Conservation (phyloP, 1,140 invertebrate genomes). For the Penaeus indicus region DNA sequence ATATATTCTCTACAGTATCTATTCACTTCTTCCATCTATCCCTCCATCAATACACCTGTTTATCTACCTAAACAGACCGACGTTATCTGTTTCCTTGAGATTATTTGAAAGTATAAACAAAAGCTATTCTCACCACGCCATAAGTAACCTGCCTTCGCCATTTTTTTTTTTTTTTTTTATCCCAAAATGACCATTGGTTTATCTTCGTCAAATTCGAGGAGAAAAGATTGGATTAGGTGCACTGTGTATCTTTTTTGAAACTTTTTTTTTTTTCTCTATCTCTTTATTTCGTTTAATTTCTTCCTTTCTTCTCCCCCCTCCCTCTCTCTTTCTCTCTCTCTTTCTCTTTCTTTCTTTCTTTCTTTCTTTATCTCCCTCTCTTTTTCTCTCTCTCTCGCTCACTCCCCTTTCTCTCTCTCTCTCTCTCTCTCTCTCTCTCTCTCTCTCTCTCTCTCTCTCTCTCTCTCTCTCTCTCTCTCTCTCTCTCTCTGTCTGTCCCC, state of each 20-base stretch:
- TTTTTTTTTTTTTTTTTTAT: too few relatives aligned
- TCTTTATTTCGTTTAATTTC: not conserved
- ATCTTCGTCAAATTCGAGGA: not conserved
- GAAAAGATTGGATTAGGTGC: not conserved
- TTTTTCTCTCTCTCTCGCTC: not conserved
- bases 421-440: not conserved
- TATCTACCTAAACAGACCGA: too few relatives aligned
- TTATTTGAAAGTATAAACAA: too few relatives aligned
- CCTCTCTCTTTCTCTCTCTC: not conserved
- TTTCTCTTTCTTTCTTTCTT: not conserved
- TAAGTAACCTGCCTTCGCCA: too few relatives aligned
- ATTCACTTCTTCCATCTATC: too few relatives aligned
- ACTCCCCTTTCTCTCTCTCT: not conserved
- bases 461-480: conserved; percentile 3
- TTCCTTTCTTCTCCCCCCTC: not conserved
- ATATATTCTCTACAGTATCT: too few relatives aligned
- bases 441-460: conserved; percentile 13
- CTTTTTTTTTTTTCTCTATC: not conserved
- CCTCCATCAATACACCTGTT: too few relatives aligned
- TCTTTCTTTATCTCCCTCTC: not conserved
- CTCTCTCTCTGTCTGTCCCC: not conserved
- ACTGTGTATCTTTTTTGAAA: not conserved
- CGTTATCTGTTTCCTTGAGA: too few relatives aligned
- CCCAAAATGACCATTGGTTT: not conserved
- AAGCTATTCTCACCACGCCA: too few relatives aligned